A percentile compares a stretch with the other conserved stretches of the same genome.
Conservation (phyloP, 2,888 invertebrate genomes). For the Agrotis exclamationis region DNA sequence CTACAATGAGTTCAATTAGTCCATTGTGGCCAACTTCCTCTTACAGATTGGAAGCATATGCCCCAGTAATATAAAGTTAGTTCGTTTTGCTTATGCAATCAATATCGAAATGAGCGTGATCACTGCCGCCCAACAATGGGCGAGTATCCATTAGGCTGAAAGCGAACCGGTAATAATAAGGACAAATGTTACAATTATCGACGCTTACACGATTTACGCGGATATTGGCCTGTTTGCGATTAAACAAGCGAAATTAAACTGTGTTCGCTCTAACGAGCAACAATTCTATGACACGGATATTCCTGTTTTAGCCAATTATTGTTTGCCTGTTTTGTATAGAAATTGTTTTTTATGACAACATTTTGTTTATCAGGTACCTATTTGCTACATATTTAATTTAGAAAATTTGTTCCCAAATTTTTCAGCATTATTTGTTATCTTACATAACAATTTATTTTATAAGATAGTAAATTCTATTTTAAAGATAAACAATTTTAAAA, state of each 20-base stretch:
- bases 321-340: slow-evolving; percentile 5
- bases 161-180: slow-evolving; percentile 79
- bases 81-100: slow-evolving; percentile 42
- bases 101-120: slow-evolving; percentile 68
- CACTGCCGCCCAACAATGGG: slow-evolving; percentile 65
- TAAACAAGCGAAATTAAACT: slow-evolving; percentile 87
- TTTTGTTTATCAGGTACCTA: neutral
- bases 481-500: neutral
- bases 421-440: neutral
- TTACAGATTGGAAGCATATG: too few relatives aligned
- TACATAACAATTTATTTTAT: too few relatives aligned
- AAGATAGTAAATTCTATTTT: neutral
- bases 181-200: slow-evolving; percentile 85
- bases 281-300: slow-evolving; percentile 66
- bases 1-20: too few relatives aligned
- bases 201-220: slow-evolving; percentile 78
- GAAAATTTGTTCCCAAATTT: neutral
- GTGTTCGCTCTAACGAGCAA: slow-evolving; percentile 83
- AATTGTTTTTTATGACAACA: neutral
- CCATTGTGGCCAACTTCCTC: too few relatives aligned
- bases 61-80: neutral
- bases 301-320: slow-evolving; percentile 54
- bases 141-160: slow-evolving; percentile 66
- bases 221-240: slow-evolving; percentile 81
- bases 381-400: neutral